A percentile compares a stretch with the other conserved stretches of the same genome.
Conservation (phyloP, 2,113 vertebrate genomes). For the Loxodonta africana region DNA sequence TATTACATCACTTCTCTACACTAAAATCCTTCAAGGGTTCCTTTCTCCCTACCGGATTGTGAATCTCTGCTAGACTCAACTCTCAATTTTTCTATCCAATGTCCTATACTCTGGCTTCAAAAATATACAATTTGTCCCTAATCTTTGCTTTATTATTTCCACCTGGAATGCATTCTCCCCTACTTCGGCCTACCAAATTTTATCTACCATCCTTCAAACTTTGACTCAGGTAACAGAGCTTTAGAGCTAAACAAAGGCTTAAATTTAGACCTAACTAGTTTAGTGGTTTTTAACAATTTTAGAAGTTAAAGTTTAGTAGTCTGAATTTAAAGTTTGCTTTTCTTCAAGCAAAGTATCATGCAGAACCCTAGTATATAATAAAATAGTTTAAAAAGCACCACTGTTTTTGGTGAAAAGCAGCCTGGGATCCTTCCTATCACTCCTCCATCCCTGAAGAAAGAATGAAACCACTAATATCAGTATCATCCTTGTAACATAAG, state of each 20-base stretch:
- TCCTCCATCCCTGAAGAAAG: background rate
- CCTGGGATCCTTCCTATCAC: background rate
- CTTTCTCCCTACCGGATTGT: background rate
- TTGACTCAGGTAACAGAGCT: conserved; percentile 41
- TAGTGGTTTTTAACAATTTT: conserved; percentile 39
- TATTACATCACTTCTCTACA: background rate
- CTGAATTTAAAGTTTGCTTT: conserved; percentile 29
- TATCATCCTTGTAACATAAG: conserved; percentile 2
- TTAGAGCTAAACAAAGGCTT: background rate
- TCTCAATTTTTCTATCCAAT: background rate
- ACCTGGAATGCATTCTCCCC: background rate
- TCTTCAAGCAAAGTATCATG: conserved; percentile 33
- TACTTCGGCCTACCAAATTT: background rate
- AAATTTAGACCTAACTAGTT: conserved; percentile 30
- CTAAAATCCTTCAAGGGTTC: background rate
- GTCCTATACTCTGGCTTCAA: background rate
- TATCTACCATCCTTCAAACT: conserved; percentile 5
- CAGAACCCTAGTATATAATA: background rate
- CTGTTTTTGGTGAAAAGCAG: background rate
- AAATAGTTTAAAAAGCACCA: background rate
- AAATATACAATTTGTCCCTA: background rate
- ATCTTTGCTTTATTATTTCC: conserved; percentile 22
- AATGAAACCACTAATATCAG: background rate
- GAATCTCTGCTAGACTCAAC: background rate
- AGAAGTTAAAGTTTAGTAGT: background rate